Conservation (phyloP, 2,888 invertebrate genomes). For the Lithophane ornitopus region DNA sequence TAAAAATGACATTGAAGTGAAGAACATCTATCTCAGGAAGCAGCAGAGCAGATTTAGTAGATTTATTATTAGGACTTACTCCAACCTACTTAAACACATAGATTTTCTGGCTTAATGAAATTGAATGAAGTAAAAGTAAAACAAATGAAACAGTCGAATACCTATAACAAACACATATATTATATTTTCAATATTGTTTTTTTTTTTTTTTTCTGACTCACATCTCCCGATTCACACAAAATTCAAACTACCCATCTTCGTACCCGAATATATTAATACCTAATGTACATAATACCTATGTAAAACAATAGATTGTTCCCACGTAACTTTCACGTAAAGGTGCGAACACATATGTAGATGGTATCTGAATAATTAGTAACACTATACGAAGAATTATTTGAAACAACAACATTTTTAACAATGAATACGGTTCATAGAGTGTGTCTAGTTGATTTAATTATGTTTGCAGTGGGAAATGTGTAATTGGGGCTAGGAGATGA, state of each 20-base stretch:
- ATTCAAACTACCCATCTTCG: slow-evolving; percentile 33
- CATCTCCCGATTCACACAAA: slow-evolving; percentile 37
- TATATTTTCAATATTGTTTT: too few species aligned
- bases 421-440: slow-evolving; percentile 49
- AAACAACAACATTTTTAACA: slow-evolving; percentile 56
- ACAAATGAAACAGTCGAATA: background rate
- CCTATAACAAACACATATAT: background rate
- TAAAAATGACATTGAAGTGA: background rate
- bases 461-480: slow-evolving; percentile 49
- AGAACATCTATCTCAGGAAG: background rate
- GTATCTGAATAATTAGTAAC: slow-evolving; percentile 61
- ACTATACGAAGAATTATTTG: slow-evolving; percentile 57
- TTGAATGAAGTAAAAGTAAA: background rate
- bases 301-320: slow-evolving; percentile 62
- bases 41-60: background rate
- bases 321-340: slow-evolving; percentile 62
- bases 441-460: slow-evolving; percentile 57
- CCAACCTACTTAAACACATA: background rate
- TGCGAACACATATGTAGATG: slow-evolving; percentile 66
- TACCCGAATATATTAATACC: slow-evolving; percentile 52
- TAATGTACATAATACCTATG: slow-evolving; percentile 54
- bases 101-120: background rate
- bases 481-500: slow-evolving; percentile 36
- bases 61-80: too few species aligned
- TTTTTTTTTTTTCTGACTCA: too few species aligned